phyloP scores from a whole-genome alignment of 2,113 vertebrate genomes.

The Redunca redunca region DNA sequence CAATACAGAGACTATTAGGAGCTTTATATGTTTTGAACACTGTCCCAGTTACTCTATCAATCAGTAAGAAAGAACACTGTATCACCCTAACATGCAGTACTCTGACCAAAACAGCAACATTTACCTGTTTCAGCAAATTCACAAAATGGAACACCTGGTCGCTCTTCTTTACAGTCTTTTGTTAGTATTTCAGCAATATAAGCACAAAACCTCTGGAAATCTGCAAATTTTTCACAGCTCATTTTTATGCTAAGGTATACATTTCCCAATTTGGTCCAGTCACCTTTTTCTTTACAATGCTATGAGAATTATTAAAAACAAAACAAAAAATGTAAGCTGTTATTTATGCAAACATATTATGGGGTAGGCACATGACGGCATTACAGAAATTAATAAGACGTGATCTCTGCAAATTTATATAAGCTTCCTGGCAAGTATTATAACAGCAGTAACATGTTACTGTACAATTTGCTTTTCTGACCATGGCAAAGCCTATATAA shows the following conservation, averaged over 20 bases:
- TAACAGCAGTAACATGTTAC: neutral
- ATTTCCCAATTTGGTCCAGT: constrained; percentile 88
- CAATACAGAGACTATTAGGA: neutral
- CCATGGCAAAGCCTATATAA: neutral
- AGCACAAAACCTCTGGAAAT: constrained; percentile 85
- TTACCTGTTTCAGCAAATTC: constrained; percentile 90
- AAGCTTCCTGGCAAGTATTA: neutral
- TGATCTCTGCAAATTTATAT: neutral
- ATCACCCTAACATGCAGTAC: neutral
- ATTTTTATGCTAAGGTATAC: constrained; percentile 83
- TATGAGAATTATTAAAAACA: constrained; percentile 68
- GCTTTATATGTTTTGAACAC: neutral
- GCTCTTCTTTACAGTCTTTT: constrained; percentile 81
- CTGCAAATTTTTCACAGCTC: constrained; percentile 77
- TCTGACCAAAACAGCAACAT: neutral
- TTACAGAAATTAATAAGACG: neutral
- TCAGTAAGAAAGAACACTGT: neutral
- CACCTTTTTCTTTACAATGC: constrained; percentile 87
- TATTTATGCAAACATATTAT: neutral
- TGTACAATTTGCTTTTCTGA: neutral
- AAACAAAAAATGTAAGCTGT: neutral
- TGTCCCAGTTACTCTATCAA: neutral
- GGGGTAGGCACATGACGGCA: neutral
- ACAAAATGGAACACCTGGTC: constrained; percentile 85
- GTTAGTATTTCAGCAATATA: constrained; percentile 84